Evolutionary conservation across 2,888 invertebrate species (phyloP), one percentile per base, ranked within the genome.

Genomic region (Tipula lateralis): DNA sequence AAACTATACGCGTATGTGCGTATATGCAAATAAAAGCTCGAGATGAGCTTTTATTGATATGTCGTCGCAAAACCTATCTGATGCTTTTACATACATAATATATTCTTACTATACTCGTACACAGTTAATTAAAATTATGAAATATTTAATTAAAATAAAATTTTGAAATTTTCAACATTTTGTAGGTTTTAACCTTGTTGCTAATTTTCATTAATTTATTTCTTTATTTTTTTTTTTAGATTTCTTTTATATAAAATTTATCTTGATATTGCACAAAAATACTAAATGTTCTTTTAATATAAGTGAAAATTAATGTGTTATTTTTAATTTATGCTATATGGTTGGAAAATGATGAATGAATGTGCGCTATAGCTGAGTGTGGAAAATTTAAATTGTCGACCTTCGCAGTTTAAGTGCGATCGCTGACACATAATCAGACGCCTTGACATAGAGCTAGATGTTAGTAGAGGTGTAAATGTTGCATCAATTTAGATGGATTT

Each of bases 131-230:
- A 66, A 66, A 66, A 66, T 66, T 66, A 66, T 66, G 66, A 24
- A 66, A 66, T 66, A 12, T 66, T 24, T 66, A 66, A 66, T 66
- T 66, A 66, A 66, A 66, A 66, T n/a, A 66, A 24, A 66, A 19
- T 66, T 66, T 66, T 66, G 66, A 24, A 66, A 66, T 66, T 24
- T 44, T 44, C 44, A 50, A 50, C 44, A 9, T 50, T 66, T 66
- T 66, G 66, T 66, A 66, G 66, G 66, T 66, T 66, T 66, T 66
- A 66, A 66, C 66, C 66, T 66, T 66, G 66, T 66, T 66, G 66
- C 66, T 66, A 66, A 66, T 66, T 66, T 66, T 66, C 66, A 66
- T 66, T 66, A 66, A 66, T 66, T 66, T 66, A 66, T 24, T 66
- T 66, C 44, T n/a, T 24, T 66, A n/a, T 66, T 66, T 66, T 4